Conservation (phyloP, 2,113 vertebrate genomes). For the Protobothrops mucrosquamatus region DNA sequence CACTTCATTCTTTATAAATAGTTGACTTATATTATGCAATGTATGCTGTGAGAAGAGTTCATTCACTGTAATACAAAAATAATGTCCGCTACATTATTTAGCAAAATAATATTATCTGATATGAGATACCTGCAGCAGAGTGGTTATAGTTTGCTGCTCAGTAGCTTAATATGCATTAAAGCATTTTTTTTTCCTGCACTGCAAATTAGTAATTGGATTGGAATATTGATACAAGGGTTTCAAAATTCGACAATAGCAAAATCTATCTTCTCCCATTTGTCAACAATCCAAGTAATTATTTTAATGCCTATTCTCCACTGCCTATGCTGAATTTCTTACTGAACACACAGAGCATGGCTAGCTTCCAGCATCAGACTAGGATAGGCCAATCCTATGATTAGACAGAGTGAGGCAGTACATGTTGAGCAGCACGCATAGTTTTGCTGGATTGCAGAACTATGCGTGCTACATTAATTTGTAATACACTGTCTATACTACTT, state of each 20-base stretch:
- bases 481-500: background rate
- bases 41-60: background rate
- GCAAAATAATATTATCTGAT: background rate
- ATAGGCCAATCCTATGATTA: background rate
- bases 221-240: background rate
- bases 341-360: background rate
- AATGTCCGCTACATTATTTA: background rate
- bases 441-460: background rate
- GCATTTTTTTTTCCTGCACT: background rate
- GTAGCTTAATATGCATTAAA: background rate
- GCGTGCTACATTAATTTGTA: background rate
- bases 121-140: background rate
- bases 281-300: background rate
- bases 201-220: background rate
- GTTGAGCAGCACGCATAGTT: background rate
- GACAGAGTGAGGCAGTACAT: background rate
- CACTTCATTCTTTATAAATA: background rate
- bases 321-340: background rate
- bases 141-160: background rate
- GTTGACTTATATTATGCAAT: conserved; percentile 13
- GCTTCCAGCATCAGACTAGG: background rate
- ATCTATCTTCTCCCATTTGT: background rate
- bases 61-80: background rate
- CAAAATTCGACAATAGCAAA: background rate
- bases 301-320: background rate